Evolutionary conservation across 2,888 invertebrate genomes (phyloP).

Genomic region (Sarcophaga rosellei): DNA sequence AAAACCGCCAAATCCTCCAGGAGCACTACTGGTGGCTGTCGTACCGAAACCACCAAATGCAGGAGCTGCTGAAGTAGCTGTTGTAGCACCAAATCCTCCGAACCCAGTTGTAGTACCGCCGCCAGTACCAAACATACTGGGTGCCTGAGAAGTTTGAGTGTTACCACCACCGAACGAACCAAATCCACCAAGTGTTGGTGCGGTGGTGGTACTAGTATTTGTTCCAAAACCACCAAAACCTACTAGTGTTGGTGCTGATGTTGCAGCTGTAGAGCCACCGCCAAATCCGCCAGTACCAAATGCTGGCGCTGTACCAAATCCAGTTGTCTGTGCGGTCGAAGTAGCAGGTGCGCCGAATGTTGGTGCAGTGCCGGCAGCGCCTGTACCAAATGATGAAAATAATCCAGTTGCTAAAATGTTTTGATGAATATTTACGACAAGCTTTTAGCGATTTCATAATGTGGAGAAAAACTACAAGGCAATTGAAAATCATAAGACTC

Average conservation of each 20-base stretch:
- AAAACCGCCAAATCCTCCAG: slow-evolving; percentile 80
- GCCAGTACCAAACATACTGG: slow-evolving; percentile 78
- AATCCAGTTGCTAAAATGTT: slow-evolving; percentile 74
- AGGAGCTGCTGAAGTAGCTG: slow-evolving; percentile 78
- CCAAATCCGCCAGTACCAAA: slow-evolving; percentile 76
- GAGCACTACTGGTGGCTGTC: slow-evolving; percentile 72
- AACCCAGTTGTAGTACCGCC: slow-evolving; percentile 66
- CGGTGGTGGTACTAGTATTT: slow-evolving; percentile 66
- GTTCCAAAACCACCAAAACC: slow-evolving; percentile 76
- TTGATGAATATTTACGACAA: slow-evolving; percentile 57
- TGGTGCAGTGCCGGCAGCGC: slow-evolving; percentile 62
- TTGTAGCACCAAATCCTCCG: slow-evolving; percentile 77
- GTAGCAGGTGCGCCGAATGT: slow-evolving; percentile 70
- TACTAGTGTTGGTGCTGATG: slow-evolving; percentile 74
- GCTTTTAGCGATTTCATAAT: slow-evolving; percentile 43
- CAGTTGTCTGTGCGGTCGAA: slow-evolving; percentile 43
- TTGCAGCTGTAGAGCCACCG: slow-evolving; percentile 62
- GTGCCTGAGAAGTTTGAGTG: slow-evolving; percentile 68
- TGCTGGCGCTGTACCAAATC: slow-evolving; percentile 67
- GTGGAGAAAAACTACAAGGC: slow-evolving; percentile 34
- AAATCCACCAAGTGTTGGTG: slow-evolving; percentile 77
- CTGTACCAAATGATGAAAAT: slow-evolving; percentile 74
- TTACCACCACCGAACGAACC: slow-evolving; percentile 74
- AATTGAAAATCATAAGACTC: slow-evolving; percentile 73
- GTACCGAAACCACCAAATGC: slow-evolving; percentile 81